A percentile compares a stretch with the other conserved stretches of the same genome.
Evolutionary conservation across 1,140 invertebrate species (phyloP).

Genomic region (Lutraria rhynchaena): DNA sequence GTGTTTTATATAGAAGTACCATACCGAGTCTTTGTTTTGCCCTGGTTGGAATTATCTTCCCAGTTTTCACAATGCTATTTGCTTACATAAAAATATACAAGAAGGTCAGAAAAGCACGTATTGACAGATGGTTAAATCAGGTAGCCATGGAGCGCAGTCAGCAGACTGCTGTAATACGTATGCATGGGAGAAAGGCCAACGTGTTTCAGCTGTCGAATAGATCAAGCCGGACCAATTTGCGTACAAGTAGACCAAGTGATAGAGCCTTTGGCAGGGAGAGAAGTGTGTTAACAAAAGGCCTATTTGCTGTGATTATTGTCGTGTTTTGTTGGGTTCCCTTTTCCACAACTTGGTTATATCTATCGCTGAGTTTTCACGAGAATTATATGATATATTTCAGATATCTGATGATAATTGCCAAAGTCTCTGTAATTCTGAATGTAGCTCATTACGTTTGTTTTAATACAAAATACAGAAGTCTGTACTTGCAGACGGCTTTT

Average conservation of each 20-base stretch:
- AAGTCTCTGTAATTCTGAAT: constrained; percentile 3
- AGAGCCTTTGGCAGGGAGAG: background rate
- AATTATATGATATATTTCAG: background rate
- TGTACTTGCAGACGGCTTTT: constrained; percentile 10
- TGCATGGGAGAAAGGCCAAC: constrained; percentile 14
- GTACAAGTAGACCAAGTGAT: background rate
- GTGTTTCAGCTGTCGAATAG: constrained; percentile 5
- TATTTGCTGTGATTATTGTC: background rate
- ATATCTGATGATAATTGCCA: constrained; percentile 17
- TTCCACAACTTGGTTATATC: background rate
- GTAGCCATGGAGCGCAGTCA: background rate
- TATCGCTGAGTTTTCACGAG: constrained; percentile 4
- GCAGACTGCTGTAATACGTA: background rate
- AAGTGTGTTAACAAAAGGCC: constrained; percentile 19
- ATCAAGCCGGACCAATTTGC: background rate
- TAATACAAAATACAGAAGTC: constrained; percentile 8
- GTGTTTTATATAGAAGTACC: background rate
- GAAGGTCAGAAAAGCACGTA: constrained; percentile 3
- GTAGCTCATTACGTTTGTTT: constrained; percentile 7
- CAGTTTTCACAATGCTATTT: background rate
- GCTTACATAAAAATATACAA: constrained; percentile 8
- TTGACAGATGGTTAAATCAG: constrained; percentile 6
- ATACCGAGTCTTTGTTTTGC: background rate
- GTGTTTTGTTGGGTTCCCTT: constrained; percentile 17
- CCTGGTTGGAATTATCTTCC: background rate